These are phyloP conservation scores for Rhabdornis inornatus DNA, from an alignment of 2,113 vertebrate genomes.

Conservation along the genomic window DNA sequence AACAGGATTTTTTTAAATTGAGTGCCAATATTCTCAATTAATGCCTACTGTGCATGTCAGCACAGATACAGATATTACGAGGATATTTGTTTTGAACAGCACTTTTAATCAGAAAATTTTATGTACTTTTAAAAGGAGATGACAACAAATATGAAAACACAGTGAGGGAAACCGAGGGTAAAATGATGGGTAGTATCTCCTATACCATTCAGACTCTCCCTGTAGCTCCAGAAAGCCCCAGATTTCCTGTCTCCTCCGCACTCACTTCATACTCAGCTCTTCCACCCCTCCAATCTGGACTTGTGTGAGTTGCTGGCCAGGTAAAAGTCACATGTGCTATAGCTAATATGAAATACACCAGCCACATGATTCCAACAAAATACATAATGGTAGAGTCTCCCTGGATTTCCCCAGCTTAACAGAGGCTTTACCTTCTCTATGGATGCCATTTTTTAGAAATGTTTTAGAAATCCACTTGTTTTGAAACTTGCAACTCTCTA, in stretches of 20 bases:
- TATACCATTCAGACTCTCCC: neutral
- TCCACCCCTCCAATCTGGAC: neutral
- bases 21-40: neutral
- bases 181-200: neutral
- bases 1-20: neutral
- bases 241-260: neutral
- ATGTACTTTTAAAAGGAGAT: slow-evolving; percentile 25
- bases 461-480: neutral
- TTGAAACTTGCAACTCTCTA: neutral
- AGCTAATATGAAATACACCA: neutral
- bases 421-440: neutral
- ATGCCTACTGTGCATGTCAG: neutral
- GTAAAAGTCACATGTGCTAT: fast-evolving
- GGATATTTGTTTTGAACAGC: neutral
- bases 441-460: neutral
- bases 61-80: neutral
- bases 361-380: neutral
- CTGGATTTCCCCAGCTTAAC: neutral
- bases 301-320: neutral
- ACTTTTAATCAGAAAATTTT: slow-evolving; percentile 26
- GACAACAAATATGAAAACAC: neutral
- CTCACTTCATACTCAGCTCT: neutral
- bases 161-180: neutral
- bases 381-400: neutral
- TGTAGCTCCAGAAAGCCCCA: neutral